Base-by-base conservation (phyloP, 2,888 invertebrate species). In the Xylocampa areola region DNA sequence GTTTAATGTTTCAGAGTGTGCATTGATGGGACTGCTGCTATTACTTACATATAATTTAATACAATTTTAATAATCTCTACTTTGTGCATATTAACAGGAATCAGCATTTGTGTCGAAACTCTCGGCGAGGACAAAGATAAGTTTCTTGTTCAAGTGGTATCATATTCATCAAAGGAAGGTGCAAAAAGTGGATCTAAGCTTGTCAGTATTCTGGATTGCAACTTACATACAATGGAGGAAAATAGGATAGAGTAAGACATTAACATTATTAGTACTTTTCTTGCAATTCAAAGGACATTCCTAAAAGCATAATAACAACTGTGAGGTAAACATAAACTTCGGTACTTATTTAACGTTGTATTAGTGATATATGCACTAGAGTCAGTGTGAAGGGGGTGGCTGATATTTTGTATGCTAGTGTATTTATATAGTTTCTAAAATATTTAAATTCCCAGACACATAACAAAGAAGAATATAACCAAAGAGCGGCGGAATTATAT, bases 151-250 rank as follows among this genome's bases (percentile, higher is more conserved):
- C 95, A 95, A 86, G 86, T 95, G 7, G 95, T 95, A 21, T 95
- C 95, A 13, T 94, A 95, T 73, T 94, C 95, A 43, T 94, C 94
- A 33, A 90, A 94, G 51, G 91, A 95, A 75, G 95, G 94, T 27
- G 91, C 89, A 52, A 94, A 95, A 77, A 94, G 94, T 52, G 95
- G 95, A 8, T 94, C 95, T 8, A 94, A 94, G 72, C 89, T 96
- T 53, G 94, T 95, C 43, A 93, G 95, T 69, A 95, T 95, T 83
- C 85, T 95, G 57, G 95, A 95, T 69, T 87, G 90, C 60, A 94
- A 95, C 74, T 88, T 96, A 48, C 95, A 95, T 67, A 96, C 95
- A 10, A 90, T 96, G 82, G 95, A 96, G 90, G 96, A 96, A 82
- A 95, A 95, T 75, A 92, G 96, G 86, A 92, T 88, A 27, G 94